Evolutionary conservation across 2,113 vertebrate genomes (phyloP).

Genomic region (Hippoglossus stenolepis): DNA sequence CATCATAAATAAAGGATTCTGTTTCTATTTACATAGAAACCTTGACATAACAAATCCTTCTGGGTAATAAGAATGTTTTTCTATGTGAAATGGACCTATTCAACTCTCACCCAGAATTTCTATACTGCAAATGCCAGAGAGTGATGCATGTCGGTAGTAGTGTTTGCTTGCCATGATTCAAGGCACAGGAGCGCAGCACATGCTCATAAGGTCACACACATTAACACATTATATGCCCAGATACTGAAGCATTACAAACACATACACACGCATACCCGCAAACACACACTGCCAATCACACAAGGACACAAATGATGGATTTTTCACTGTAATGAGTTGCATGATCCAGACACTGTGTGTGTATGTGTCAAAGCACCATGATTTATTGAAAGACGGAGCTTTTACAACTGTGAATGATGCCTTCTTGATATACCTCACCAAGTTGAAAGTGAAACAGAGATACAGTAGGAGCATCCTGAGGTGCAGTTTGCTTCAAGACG

Average conservation of each 20-base stretch:
- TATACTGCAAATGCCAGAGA: constrained; percentile 81
- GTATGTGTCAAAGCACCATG: constrained; percentile 74
- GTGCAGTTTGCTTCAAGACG: constrained; percentile 33
- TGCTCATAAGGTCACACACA: constrained; percentile 41
- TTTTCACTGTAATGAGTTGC: constrained; percentile 73
- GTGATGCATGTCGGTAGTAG: constrained; percentile 81
- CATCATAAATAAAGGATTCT: constrained; percentile 54
- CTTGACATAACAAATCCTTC: constrained; percentile 44
- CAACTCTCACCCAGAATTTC: constrained; percentile 82
- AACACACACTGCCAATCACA: constrained; percentile 33
- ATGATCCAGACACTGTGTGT: constrained; percentile 77
- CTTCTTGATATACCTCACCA: constrained; percentile 44
- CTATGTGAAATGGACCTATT: not conserved
- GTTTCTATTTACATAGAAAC: constrained; percentile 46
- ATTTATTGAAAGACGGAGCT: constrained; percentile 50
- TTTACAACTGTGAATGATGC: constrained; percentile 60
- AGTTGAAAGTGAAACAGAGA: constrained; percentile 24
- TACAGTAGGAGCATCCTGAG: constrained; percentile 32
- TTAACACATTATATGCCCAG: constrained; percentile 17
- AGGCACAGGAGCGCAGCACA: constrained; percentile 61
- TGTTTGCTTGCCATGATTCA: constrained; percentile 78
- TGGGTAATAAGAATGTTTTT: constrained; percentile 10
- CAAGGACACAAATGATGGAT: constrained; percentile 33
- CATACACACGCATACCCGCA: constrained; percentile 15
- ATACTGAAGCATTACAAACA: constrained; percentile 4